These are phyloP conservation scores for Subacronicta megacephala DNA, from an alignment of 2,888 invertebrate genomes.

Conservation along the genomic window DNA sequence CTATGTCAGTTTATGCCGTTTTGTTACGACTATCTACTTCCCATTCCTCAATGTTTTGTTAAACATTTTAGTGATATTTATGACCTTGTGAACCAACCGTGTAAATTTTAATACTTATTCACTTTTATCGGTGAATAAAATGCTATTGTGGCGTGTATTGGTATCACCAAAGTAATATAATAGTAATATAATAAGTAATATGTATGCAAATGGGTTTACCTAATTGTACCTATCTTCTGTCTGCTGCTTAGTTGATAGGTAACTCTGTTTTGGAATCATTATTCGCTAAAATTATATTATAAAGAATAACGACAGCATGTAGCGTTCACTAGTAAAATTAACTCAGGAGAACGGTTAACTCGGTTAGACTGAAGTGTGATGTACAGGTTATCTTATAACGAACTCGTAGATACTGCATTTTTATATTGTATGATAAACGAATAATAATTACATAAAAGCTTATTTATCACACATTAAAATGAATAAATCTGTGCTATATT, in stretches of 20 bases:
- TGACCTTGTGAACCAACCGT: slow-evolving; percentile 66
- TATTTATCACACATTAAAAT: slow-evolving; percentile 8
- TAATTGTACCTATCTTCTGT: slow-evolving; percentile 18
- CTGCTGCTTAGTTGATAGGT: neutral
- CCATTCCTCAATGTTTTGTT: slow-evolving; percentile 72
- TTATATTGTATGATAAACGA: slow-evolving; percentile 4
- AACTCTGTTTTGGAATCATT: neutral
- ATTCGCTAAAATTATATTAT: slow-evolving; percentile 21
- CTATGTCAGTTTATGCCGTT: slow-evolving; percentile 78
- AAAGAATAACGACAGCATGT: neutral
- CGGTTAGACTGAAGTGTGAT: too few species aligned
- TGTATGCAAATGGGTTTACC: slow-evolving; percentile 41
- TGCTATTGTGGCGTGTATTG: slow-evolving; percentile 16
- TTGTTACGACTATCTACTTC: slow-evolving; percentile 67
- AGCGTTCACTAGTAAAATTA: neutral
- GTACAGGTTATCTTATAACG: too few species aligned
- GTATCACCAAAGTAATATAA: slow-evolving; percentile 21
- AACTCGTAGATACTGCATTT: too few species aligned
- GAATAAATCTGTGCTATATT: slow-evolving; percentile 65
- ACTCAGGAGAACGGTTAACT: too few species aligned
- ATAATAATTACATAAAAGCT: neutral
- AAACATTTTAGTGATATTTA: slow-evolving; percentile 70
- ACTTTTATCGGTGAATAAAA: slow-evolving; percentile 42
- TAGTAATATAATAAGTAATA: too few species aligned
- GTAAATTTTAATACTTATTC: slow-evolving; percentile 54